Base-by-base conservation (phyloP, 2,113 vertebrate genomes). In the Ceyx cyanopectus region DNA sequence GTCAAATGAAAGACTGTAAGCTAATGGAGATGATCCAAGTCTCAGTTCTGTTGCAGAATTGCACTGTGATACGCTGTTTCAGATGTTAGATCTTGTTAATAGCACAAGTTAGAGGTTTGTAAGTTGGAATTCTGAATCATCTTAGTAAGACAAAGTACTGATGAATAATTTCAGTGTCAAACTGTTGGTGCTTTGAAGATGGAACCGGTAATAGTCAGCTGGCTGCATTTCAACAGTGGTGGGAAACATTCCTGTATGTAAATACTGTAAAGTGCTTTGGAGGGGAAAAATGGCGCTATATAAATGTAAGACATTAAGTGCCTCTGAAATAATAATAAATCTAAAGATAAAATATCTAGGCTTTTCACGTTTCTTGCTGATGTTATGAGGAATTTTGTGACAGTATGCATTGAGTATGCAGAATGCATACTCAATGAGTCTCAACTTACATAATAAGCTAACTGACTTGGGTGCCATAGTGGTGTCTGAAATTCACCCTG, bases 291-390 rank as follows among this genome's bases (percentile, higher is more conserved):
- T 54, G 93, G 90, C 94, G 78, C 95, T 96, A 87, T 94, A 84
- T 94, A 95, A 97, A 94, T 96, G 95, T 95, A 95, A 91, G 72
- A 93, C 88, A 93, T 96, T 89, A 97, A 97, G 95, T 97, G 96
- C 97, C 96, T 97, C 96, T 96, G 92, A 95, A 96, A 95, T 95
- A 96, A 96, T 96, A 97, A 96, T 96, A 96, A 97, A 96, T 67
- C 82, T 95, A 69, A 93, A 88, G 76, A 70, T 70, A 77, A 96
- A 85, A 74, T 48, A 32, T 58, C 34, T 74, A 78, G 32, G 21
- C 70, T 88, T 85, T 70, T 68, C 50, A 34, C 92, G 27, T 76
- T 87, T 95, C 30, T 95, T 95, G 57, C 45, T 87, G 26, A 24
- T 69, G 27, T 48, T 24, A 48, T 73, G 7, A 62, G 21, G 30